A percentile compares a stretch with the other conserved stretches of the same genome.
phyloP scores from a whole-genome alignment of 2,888 invertebrate species.

The Andrena camellia region DNA sequence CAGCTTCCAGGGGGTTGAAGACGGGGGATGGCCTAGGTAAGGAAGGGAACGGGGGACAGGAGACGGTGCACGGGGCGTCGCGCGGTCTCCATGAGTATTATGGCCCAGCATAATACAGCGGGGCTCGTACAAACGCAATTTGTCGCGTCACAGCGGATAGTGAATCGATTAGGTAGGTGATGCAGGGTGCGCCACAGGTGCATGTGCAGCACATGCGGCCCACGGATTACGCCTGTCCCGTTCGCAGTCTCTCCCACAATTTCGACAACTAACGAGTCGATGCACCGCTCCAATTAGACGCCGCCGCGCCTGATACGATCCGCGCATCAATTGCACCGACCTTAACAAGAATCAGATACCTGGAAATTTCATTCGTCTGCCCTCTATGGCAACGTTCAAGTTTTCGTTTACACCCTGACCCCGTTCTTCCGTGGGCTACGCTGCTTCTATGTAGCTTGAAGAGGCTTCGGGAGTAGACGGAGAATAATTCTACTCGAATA shows the following conservation, averaged over 20 bases:
- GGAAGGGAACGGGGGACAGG: conserved; percentile 12
- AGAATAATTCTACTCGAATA: too few species aligned
- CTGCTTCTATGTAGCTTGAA: too few species aligned
- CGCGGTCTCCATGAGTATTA: conserved; percentile 42
- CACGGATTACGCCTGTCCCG: conserved; percentile 67
- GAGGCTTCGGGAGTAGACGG: too few species aligned
- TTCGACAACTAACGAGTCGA: conserved; percentile 55
- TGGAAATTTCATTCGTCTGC: neutral
- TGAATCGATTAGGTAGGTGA: conserved; percentile 77
- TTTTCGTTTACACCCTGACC: neutral
- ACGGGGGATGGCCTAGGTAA: neutral
- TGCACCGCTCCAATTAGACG: conserved; percentile 52
- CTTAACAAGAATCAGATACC: neutral
- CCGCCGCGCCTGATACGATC: conserved; percentile 20
- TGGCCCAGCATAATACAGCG: conserved; percentile 56
- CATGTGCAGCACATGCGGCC: conserved; percentile 58
- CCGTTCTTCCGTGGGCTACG: neutral
- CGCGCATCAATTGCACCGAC: conserved; percentile 17
- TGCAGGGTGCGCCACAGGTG: conserved; percentile 74
- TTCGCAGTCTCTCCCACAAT: conserved; percentile 53
- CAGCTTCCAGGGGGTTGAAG: neutral
- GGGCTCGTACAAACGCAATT: conserved; percentile 76
- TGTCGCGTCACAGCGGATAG: conserved; percentile 80
- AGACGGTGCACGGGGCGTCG: neutral
- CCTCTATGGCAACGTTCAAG: neutral